Evolutionary conservation across 2,113 vertebrate genomes (phyloP).

Genomic region (Megaceryle maxima): DNA sequence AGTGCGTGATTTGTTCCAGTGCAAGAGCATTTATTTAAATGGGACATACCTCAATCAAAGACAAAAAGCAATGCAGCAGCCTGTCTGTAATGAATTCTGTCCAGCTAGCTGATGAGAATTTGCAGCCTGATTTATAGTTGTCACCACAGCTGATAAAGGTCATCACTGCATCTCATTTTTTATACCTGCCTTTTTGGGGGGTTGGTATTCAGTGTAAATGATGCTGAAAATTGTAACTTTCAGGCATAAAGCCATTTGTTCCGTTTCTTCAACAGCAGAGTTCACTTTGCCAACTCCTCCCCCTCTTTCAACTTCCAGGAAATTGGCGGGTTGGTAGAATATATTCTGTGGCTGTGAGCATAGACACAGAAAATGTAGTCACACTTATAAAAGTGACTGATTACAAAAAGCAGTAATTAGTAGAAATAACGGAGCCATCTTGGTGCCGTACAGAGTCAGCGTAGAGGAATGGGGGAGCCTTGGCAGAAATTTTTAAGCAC

Average conservation of each 20-base stretch:
- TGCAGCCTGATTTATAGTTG: slow-evolving; percentile 73
- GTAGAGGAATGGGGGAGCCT: background rate
- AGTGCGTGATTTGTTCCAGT: slow-evolving; percentile 3
- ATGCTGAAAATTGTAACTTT: slow-evolving; percentile 30
- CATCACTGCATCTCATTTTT: slow-evolving; percentile 66
- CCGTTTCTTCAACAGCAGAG: slow-evolving; percentile 20
- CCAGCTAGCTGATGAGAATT: slow-evolving; percentile 56
- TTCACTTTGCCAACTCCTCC: background rate
- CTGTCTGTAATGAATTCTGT: slow-evolving; percentile 69
- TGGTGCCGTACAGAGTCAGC: background rate
- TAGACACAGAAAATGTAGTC: background rate
- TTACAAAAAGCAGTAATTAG: background rate
- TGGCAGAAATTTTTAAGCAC: background rate
- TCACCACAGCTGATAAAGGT: slow-evolving; percentile 73
- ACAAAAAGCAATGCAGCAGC: slow-evolving; percentile 31
- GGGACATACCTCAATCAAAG: slow-evolving; percentile 52
- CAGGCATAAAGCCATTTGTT: slow-evolving; percentile 23
- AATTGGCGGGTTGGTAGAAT: background rate
- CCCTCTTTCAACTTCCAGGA: background rate
- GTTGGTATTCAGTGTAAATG: background rate
- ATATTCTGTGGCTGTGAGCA: background rate
- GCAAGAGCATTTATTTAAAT: slow-evolving; percentile 26
- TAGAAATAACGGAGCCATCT: background rate
- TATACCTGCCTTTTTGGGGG: slow-evolving; percentile 27
- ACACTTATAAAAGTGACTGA: background rate